Percentiles rank a stretch among this genome's conserved stretches.
Conservation (phyloP, 2,113 vertebrate species). For the Cacatua alba region DNA sequence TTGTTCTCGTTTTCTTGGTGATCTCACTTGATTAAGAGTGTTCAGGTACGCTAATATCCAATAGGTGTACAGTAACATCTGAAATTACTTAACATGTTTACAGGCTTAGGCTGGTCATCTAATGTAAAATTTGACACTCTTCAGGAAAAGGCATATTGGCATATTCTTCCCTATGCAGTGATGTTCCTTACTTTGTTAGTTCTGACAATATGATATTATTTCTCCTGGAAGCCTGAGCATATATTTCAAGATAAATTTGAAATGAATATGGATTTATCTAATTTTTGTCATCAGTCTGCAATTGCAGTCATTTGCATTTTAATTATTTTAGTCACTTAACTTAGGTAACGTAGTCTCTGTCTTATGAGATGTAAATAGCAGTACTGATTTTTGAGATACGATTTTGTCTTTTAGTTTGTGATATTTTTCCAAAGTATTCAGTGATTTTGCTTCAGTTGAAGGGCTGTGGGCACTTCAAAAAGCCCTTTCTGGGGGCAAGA, state of each 20-base stretch:
- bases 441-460: neutral
- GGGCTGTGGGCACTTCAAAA: neutral
- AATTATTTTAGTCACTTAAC: neutral
- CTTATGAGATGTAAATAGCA: neutral
- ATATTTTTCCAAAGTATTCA: neutral
- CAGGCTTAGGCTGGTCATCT: neutral
- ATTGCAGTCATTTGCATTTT: neutral
- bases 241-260: neutral
- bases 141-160: neutral
- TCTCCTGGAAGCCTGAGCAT: neutral
- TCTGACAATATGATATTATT: neutral
- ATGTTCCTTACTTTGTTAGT: neutral
- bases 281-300: neutral
- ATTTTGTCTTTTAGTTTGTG: neutral
- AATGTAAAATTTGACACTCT: neutral
- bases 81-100: neutral
- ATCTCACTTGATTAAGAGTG: neutral
- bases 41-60: neutral
- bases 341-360: neutral
- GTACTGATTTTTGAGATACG: neutral
- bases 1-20: neutral
- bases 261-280: neutral
- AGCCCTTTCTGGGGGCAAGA: neutral
- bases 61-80: neutral
- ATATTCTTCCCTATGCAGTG: neutral